Base-by-base conservation (phyloP, 2,888 invertebrate genomes). In the Cheilosia vernalis region DNA sequence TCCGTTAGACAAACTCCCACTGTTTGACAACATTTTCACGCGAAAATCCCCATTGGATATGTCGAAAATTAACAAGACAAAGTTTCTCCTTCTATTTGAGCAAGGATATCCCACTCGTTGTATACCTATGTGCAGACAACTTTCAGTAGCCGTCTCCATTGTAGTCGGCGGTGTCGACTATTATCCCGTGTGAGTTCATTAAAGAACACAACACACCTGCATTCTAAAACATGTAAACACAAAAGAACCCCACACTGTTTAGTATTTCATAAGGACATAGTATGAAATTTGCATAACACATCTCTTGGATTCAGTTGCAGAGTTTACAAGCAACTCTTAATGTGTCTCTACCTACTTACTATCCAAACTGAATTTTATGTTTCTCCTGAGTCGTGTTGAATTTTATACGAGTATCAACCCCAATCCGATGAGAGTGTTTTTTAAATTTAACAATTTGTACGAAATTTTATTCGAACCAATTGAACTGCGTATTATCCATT, bases 121-220 rank as follows among this genome's bases (percentile, higher is more conserved):
- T 21, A 21, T 21, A 1, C 5, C 5, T 51, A 24, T 51, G 53
- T 44, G 55, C 19, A 9, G 33, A 15, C 7, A 55, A 55, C 53
- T 67, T 55, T 30, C 13, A n/a, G 66, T 53, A 37, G 21, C 40
- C 37, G 15, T n/a, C 21, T 37, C 66, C 6, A 6, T 6, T 53
- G 0, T 17, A 27, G 27, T 15, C 10, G 15, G n/a, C 60, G 30
- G 21, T 56, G 17, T 40, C n/a, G 3, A 37, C 24, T 33, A 56
- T 30, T 24, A 51, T 40, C 15, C n/a, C 9, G 21, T 30, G 30
- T 19, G 51, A 66, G 72, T 73, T 80, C 47, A 73, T 80, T 74
- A 67, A 66, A 58, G 19, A 61, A 67, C 44, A 66, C 33, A 73
- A 27, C 61, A 61, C 47, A 80, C 80, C 67, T 74, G 80, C 73